Percentiles rank a stretch among this genome's conserved stretches.
phyloP scores from a whole-genome alignment of 2,797 vertebrate genomes.

The Leucoraja ocellata region DNA sequence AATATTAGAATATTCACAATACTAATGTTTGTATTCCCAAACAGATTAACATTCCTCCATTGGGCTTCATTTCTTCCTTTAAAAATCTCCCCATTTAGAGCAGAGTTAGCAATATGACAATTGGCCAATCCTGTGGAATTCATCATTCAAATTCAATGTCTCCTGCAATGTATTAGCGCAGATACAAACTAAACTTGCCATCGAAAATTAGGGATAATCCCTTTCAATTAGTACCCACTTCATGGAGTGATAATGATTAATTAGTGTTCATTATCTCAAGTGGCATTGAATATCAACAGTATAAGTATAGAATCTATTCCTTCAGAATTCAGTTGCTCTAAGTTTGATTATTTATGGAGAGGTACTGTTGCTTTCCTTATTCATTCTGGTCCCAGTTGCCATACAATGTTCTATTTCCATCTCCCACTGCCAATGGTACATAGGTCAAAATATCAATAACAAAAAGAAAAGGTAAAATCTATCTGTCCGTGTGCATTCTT shows the following conservation, averaged over 20 bases:
- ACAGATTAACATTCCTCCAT: background rate
- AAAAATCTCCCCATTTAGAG: background rate
- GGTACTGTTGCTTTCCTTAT: background rate
- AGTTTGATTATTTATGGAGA: background rate
- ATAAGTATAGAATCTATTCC: background rate
- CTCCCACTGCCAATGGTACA: too few species aligned
- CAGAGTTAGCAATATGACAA: background rate
- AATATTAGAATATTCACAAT: background rate
- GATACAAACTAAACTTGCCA: too few species aligned
- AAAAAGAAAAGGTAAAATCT: too few species aligned
- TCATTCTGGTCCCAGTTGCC: background rate
- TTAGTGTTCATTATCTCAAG: background rate
- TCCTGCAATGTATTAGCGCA: too few species aligned
- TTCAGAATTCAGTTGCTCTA: background rate
- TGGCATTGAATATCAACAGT: background rate
- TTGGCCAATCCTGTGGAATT: too few species aligned
- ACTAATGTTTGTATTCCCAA: background rate
- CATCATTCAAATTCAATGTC: too few species aligned
- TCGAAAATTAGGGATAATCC: too few species aligned
- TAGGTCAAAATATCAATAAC: too few species aligned
- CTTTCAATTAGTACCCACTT: background rate
- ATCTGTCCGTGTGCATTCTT: background rate
- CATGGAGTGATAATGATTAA: background rate
- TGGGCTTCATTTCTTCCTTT: background rate
- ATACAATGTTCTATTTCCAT: background rate